These are phyloP conservation scores for Phyllotreta striolata DNA, from an alignment of 2,888 invertebrate species.

Conservation along the genomic window DNA sequence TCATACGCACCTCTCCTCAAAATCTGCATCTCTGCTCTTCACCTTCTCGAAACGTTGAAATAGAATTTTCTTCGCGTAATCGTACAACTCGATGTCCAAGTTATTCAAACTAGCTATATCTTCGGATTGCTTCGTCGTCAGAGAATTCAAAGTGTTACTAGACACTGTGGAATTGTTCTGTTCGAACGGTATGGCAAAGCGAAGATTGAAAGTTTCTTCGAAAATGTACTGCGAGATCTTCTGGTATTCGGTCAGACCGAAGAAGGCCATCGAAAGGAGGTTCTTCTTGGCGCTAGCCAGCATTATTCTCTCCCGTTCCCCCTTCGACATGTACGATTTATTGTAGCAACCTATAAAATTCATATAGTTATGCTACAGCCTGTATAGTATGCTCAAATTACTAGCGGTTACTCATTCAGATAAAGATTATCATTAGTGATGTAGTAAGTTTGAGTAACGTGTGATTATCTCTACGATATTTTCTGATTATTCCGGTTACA, in stretches of 20 bases:
- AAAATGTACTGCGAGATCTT: slow-evolving; percentile 92
- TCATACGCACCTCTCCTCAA: slow-evolving; percentile 64
- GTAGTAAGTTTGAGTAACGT: too few species aligned
- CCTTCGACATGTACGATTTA: slow-evolving; percentile 74
- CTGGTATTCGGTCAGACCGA: slow-evolving; percentile 96
- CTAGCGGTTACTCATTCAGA: too few species aligned
- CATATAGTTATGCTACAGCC: too few species aligned
- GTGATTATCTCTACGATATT: too few species aligned
- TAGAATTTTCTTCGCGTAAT: slow-evolving; percentile 89
- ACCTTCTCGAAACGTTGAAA: slow-evolving; percentile 84
- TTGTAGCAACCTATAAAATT: slow-evolving; percentile 81
- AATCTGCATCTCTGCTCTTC: slow-evolving; percentile 81
- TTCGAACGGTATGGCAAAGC: slow-evolving; percentile 88
- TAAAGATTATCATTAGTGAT: too few species aligned
- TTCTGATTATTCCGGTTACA: too few species aligned
- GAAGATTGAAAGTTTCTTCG: slow-evolving; percentile 91
- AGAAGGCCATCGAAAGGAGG: slow-evolving; percentile 94
- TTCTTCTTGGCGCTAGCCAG: slow-evolving; percentile 95
- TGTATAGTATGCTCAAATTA: too few species aligned
- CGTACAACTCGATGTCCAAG: slow-evolving; percentile 91
- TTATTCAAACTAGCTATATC: slow-evolving; percentile 83
- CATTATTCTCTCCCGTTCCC: slow-evolving; percentile 84
- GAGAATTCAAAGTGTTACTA: slow-evolving; percentile 79
- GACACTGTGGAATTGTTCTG: slow-evolving; percentile 93
- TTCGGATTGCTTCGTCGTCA: slow-evolving; percentile 77